Conservation (phyloP, 2,113 vertebrate species). For the Leucoraja erinaceus region DNA sequence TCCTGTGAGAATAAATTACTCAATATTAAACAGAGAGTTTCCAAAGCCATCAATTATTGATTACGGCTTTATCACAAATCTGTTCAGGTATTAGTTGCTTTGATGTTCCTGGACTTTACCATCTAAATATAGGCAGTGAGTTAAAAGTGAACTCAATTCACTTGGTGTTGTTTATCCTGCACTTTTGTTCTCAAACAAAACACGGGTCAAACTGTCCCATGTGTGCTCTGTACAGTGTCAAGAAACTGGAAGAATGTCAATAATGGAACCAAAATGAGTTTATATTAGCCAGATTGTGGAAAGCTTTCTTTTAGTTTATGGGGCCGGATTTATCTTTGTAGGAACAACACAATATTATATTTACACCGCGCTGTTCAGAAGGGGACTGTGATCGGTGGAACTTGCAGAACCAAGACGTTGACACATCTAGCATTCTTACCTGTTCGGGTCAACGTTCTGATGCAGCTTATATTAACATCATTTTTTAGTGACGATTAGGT, state of each 20-base stretch:
- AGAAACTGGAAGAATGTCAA: neutral
- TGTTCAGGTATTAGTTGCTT: neutral
- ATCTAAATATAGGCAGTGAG: neutral
- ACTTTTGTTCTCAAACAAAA: neutral
- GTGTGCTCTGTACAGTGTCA: constrained; percentile 4
- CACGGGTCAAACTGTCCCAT: constrained; percentile 16
- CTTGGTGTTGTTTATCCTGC: neutral
- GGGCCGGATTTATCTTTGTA: neutral
- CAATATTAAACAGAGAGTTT: neutral
- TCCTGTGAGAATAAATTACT: neutral
- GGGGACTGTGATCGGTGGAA: neutral
- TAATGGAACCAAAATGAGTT: neutral
- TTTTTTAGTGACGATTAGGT: neutral
- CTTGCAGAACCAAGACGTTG: neutral
- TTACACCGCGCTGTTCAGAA: neutral
- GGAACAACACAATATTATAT: neutral
- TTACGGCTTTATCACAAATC: neutral
- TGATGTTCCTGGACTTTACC: neutral
- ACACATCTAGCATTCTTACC: neutral
- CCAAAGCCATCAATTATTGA: neutral
- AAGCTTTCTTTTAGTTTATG: neutral
- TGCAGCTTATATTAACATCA: neutral
- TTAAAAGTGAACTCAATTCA: neutral
- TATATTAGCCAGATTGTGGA: neutral
- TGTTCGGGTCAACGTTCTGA: neutral